Conservation (phyloP, 1,140 invertebrate genomes). For the Lamellibrachia luymesi region DNA sequence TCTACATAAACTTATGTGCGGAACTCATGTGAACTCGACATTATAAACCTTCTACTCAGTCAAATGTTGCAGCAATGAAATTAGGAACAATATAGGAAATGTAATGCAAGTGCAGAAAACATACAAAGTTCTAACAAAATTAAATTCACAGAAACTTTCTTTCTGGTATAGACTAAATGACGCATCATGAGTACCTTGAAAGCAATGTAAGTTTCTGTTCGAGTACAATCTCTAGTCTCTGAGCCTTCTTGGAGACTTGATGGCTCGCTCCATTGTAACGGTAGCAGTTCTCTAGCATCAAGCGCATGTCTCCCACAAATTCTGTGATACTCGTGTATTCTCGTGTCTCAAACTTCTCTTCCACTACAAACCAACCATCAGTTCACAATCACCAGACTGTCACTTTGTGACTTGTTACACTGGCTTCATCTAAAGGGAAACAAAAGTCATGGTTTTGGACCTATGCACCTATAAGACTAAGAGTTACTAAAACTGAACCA, state of each 20-base stretch:
- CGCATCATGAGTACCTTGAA: constrained; percentile 46
- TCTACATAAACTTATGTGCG: too few relatives aligned
- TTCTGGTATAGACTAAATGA: neutral
- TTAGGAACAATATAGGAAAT: too few relatives aligned
- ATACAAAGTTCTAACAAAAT: neutral
- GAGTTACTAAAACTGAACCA: too few relatives aligned
- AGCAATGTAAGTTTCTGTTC: constrained; percentile 59
- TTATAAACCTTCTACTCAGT: too few relatives aligned
- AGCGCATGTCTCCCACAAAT: constrained; percentile 59
- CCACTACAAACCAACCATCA: constrained; percentile 49
- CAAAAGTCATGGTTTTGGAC: too few relatives aligned
- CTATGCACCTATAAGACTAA: too few relatives aligned
- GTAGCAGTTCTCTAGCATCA: constrained; percentile 63
- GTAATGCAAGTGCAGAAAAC: neutral
- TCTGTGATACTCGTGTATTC: constrained; percentile 57
- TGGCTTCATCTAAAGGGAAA: neutral
- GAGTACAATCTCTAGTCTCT: constrained; percentile 59
- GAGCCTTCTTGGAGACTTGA: constrained; percentile 57
- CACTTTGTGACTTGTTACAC: neutral
- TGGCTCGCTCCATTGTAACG: constrained; percentile 60
- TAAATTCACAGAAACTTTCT: neutral
- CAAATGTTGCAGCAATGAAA: too few relatives aligned
- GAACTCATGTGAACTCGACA: too few relatives aligned
- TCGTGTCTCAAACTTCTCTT: constrained; percentile 54
- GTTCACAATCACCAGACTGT: neutral